phyloP scores from a whole-genome alignment of 2,888 invertebrate species.

The Patella pellucida region DNA sequence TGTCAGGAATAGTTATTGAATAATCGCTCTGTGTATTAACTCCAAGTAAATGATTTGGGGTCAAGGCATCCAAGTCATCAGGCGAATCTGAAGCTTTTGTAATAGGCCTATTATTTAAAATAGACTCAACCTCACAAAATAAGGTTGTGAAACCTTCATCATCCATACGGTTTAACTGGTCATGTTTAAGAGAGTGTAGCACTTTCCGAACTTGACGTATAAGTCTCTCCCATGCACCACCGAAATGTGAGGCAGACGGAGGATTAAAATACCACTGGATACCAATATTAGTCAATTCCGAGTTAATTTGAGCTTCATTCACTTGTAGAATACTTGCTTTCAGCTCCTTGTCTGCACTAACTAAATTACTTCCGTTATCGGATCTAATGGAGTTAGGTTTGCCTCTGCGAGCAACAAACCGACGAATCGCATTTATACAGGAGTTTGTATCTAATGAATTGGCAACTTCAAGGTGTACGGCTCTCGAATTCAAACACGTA shows the following conservation, averaged over 20 bases:
- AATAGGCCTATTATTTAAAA: slow-evolving; percentile 34
- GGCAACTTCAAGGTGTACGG: slow-evolving; percentile 32
- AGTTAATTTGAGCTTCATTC: slow-evolving; percentile 26
- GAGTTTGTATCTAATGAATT: slow-evolving; percentile 25
- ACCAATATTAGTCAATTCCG: slow-evolving; percentile 21
- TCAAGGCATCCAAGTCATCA: slow-evolving; percentile 28
- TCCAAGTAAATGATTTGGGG: slow-evolving; percentile 36
- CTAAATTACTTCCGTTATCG: slow-evolving; percentile 35
- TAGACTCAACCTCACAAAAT: slow-evolving; percentile 35
- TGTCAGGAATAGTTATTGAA: slow-evolving; percentile 30
- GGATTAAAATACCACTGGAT: slow-evolving; percentile 38
- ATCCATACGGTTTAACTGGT: slow-evolving; percentile 24
- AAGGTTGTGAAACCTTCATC: slow-evolving; percentile 35
- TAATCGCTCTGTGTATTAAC: slow-evolving; percentile 1
- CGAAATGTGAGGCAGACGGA: slow-evolving; percentile 33
- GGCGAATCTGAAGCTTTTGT: slow-evolving; percentile 23
- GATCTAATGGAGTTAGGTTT: slow-evolving; percentile 13
- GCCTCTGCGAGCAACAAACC: slow-evolving; percentile 33
- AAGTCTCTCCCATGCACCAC: slow-evolving; percentile 39
- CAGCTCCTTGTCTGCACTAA: slow-evolving; percentile 34
- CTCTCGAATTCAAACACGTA: slow-evolving; percentile 30
- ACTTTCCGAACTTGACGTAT: slow-evolving; percentile 32
- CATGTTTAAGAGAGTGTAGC: slow-evolving; percentile 20
- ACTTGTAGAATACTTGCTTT: slow-evolving; percentile 23
- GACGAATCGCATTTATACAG: slow-evolving; percentile 25